A percentile compares a stretch with the other conserved stretches of the same genome.
phyloP scores from a whole-genome alignment of 2,888 invertebrate species.

The Xanthia icteritia region DNA sequence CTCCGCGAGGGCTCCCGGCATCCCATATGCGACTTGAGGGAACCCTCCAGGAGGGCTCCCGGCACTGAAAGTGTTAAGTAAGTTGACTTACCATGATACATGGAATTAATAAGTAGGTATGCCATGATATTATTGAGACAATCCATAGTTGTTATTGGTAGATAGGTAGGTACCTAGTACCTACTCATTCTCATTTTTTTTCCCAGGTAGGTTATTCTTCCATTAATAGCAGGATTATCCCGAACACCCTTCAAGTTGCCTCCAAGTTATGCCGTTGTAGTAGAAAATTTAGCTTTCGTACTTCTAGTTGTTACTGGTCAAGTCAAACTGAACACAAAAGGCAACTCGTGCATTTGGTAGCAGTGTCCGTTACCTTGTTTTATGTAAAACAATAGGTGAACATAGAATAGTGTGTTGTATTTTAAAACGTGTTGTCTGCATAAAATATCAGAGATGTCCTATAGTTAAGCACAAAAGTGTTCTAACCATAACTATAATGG shows the following conservation, averaged over 20 bases:
- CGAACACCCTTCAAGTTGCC: not conserved
- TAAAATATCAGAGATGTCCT: constrained; percentile 31
- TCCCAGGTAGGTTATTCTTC: not conserved
- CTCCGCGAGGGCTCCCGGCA: too few species aligned
- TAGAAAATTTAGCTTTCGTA: constrained; percentile 4
- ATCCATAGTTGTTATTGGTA: not conserved
- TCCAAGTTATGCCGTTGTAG: not conserved
- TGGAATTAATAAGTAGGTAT: not conserved
- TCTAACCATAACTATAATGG: not conserved
- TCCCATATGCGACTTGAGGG: too few species aligned
- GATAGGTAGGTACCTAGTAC: not conserved
- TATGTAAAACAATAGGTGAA: constrained; percentile 63
- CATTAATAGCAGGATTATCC: not conserved
- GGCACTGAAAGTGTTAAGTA: too few species aligned
- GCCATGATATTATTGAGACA: not conserved
- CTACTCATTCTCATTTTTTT: not conserved
- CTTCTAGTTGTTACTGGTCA: constrained; percentile 7
- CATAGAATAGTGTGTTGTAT: constrained; percentile 39
- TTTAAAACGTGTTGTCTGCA: constrained; percentile 41
- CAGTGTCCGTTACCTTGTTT: constrained; percentile 70
- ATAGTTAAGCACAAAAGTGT: constrained; percentile 34
- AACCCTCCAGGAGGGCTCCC: too few species aligned
- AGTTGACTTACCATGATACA: not conserved
- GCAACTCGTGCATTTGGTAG: constrained; percentile 55
- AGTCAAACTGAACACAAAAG: constrained; percentile 38